These are phyloP conservation scores for Pipistrellus nathusii DNA, from an alignment of 2,797 vertebrate species.

Conservation along the genomic window DNA sequence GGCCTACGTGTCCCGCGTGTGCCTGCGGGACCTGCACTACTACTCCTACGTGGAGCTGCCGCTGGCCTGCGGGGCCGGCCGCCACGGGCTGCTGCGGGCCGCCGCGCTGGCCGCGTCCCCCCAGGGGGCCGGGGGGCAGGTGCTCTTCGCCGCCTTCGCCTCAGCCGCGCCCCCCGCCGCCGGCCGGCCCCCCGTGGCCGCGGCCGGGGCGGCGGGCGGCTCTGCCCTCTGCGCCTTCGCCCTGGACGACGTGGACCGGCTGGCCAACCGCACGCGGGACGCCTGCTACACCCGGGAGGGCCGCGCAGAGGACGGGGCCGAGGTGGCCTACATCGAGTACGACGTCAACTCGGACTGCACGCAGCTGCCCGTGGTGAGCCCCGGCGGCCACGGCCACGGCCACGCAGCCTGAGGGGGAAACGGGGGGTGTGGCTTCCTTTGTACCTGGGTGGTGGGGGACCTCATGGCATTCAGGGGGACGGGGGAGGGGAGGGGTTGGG, in stretches of 20 bases:
- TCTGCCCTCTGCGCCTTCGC: conserved; percentile 95
- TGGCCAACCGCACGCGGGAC: conserved; percentile 94
- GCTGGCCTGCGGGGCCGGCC: conserved; percentile 91
- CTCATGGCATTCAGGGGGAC: neutral
- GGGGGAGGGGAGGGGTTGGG: neutral
- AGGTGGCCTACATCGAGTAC: conserved; percentile 97
- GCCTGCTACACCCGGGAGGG: conserved; percentile 96
- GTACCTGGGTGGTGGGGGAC: neutral
- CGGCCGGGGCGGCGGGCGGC: conserved; percentile 86
- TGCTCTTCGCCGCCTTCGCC: conserved; percentile 95
- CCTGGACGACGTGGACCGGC: conserved; percentile 93
- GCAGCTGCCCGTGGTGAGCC: conserved; percentile 94
- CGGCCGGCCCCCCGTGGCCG: conserved; percentile 83
- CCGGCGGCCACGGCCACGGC: too few species aligned
- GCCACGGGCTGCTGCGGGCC: conserved; percentile 95
- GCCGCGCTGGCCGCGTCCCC: conserved; percentile 89
- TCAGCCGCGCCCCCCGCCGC: conserved; percentile 87
- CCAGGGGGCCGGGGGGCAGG: conserved; percentile 83
- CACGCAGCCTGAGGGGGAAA: neutral
- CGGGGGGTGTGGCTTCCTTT: neutral
- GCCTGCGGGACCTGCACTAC: conserved; percentile 96
- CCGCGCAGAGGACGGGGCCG: conserved; percentile 88
- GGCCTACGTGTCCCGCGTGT: conserved; percentile 95
- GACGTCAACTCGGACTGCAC: conserved; percentile 98
- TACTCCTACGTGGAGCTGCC: conserved; percentile 98